Evolutionary conservation across 2,888 invertebrate genomes (phyloP).

Genomic region (Strigamia transsilvanica): DNA sequence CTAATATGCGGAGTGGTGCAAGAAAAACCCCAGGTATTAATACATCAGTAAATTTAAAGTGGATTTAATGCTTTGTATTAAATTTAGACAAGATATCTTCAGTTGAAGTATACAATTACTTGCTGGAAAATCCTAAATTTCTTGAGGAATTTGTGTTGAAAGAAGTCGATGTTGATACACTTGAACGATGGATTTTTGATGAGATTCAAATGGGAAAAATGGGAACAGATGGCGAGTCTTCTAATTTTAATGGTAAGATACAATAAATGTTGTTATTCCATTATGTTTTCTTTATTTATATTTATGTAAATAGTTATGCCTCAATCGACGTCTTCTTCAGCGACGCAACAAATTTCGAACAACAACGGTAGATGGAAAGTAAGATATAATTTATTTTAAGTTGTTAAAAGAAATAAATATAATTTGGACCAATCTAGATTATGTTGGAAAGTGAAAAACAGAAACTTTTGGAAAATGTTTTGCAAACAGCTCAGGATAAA

Average conservation of each 20-base stretch:
- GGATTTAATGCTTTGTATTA: background rate
- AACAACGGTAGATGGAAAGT: background rate
- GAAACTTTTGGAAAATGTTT: conserved; percentile 72
- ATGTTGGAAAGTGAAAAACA: conserved; percentile 73
- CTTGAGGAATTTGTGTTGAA: conserved; percentile 63
- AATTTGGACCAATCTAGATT: conserved; percentile 63
- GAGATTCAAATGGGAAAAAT: conserved; percentile 11
- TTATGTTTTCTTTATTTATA: background rate
- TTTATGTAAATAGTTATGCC: background rate
- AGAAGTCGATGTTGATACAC: conserved; percentile 61
- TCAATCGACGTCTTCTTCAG: background rate
- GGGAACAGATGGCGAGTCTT: conserved; percentile 54
- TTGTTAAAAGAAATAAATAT: background rate
- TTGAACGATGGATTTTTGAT: conserved; percentile 62
- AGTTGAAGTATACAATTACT: background rate
- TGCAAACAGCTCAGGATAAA: conserved; percentile 69
- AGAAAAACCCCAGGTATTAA: background rate
- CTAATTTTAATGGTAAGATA: background rate
- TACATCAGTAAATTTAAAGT: background rate
- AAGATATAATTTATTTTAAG: background rate
- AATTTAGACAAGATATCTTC: background rate
- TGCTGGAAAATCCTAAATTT: conserved; percentile 63
- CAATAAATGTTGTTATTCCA: background rate
- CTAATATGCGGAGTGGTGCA: background rate
- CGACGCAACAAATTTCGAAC: background rate